Conservation (phyloP, 2,888 invertebrate species). For the Mesoligia furuncula region DNA sequence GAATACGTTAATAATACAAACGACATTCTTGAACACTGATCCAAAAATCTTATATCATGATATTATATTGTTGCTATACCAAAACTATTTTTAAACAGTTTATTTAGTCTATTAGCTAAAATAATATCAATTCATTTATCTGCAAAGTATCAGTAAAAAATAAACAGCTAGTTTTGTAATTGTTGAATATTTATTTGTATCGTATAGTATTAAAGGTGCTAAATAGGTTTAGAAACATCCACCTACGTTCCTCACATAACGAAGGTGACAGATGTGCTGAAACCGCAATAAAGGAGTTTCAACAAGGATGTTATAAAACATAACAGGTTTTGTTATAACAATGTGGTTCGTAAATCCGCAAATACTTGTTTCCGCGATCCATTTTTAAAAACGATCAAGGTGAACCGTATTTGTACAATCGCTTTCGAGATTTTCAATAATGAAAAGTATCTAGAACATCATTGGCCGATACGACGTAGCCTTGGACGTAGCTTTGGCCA, state of each 20-base stretch:
- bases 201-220: not conserved
- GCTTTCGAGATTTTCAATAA: constrained; percentile 3
- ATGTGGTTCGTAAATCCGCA: constrained; percentile 1
- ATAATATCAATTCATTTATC: constrained; percentile 7
- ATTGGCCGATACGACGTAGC: not conserved
- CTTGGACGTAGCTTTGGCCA: constrained; percentile 37
- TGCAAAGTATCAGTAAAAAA: not conserved
- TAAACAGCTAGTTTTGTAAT: not conserved
- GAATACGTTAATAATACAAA: constrained; percentile 22
- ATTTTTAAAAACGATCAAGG: constrained; percentile 24
- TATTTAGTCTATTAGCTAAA: not conserved
- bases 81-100: not conserved
- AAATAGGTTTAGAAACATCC: not conserved
- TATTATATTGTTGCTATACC: not conserved
- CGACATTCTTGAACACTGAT: constrained; percentile 19
- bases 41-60: not conserved
- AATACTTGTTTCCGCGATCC: constrained; percentile 29
- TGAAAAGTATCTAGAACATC: not conserved
- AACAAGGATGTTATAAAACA: constrained; percentile 14
- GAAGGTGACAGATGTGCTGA: constrained; percentile 19
- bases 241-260: not conserved
- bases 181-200: not conserved
- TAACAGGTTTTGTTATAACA: constrained; percentile 26
- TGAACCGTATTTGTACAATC: not conserved
- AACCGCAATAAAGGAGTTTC: not conserved